phyloP scores from a whole-genome alignment of 2,888 invertebrate species.

The Drosophila vallismaia region DNA sequence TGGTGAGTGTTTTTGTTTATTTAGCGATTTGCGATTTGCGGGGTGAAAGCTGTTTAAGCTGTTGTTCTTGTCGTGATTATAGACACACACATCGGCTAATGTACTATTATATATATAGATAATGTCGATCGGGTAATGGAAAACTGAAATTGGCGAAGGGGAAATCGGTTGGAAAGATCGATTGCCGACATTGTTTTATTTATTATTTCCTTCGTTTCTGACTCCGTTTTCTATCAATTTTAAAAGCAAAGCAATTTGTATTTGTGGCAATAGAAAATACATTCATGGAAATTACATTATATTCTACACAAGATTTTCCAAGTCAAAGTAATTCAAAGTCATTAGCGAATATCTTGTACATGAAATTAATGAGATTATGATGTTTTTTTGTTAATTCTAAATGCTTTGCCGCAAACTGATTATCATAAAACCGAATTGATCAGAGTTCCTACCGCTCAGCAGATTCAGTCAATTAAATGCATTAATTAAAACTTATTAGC shows the following conservation, averaged over 20 bases:
- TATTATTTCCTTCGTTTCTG: constrained; percentile 30
- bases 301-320: neutral
- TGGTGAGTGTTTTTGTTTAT: constrained; percentile 87
- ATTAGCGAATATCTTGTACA: neutral
- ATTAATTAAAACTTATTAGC: constrained; percentile 61
- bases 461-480: constrained; percentile 54
- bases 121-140: constrained; percentile 8
- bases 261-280: constrained; percentile 6
- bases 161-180: constrained; percentile 19
- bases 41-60: constrained; percentile 21
- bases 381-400: no score
- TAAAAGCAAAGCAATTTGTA: constrained; percentile 13
- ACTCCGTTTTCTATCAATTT: constrained; percentile 15
- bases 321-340: neutral
- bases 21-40: no score
- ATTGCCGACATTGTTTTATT: constrained; percentile 29
- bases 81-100: neutral
- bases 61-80: constrained; percentile 18
- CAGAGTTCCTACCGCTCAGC: neutral
- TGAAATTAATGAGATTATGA: neutral
- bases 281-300: neutral
- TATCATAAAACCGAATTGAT: constrained; percentile 18
- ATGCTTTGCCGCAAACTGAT: constrained; percentile 38
- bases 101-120: neutral
- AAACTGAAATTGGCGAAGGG: neutral